Percentiles rank a stretch among this genome's conserved stretches.
Conservation (phyloP, 2,888 invertebrate species). For the Ophioninae sp. region DNA sequence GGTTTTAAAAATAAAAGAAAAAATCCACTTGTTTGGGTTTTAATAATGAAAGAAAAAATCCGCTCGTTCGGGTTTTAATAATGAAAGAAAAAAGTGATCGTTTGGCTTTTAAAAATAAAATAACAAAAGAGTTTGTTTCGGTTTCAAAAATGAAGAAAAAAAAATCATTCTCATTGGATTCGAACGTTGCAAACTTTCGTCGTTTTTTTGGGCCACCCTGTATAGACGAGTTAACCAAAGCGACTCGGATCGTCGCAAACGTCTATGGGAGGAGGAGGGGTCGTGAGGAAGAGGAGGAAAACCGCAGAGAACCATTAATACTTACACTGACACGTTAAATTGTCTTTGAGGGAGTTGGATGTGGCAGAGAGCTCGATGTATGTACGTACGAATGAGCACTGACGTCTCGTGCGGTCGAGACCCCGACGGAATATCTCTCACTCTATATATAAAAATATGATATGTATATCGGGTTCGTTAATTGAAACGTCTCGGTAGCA, state of each 20-base stretch:
- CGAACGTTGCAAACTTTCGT: too few species aligned
- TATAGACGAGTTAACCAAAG: neutral
- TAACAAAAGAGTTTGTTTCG: too few species aligned
- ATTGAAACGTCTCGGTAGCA: constrained; percentile 72
- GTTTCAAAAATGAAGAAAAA: neutral
- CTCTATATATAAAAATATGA: too few species aligned
- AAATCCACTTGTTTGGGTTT: too few species aligned
- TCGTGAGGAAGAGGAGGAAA: constrained; percentile 25
- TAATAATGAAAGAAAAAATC: too few species aligned
- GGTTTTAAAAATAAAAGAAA: too few species aligned
- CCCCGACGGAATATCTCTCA: neutral
- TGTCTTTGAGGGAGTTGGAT: constrained; percentile 42
- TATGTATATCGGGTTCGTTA: constrained; percentile 59
- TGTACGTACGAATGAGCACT: constrained; percentile 33
- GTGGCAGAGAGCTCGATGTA: constrained; percentile 34
- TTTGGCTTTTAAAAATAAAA: too few species aligned
- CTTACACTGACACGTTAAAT: constrained; percentile 50
- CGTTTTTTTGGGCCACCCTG: neutral
- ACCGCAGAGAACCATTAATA: constrained; percentile 57
- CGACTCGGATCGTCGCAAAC: neutral
- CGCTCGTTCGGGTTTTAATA: too few species aligned
- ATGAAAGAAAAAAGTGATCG: neutral
- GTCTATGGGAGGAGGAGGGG: constrained; percentile 22
- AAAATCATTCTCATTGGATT: neutral
- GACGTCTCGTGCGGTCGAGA: constrained; percentile 46